Conservation (phyloP, 2,797 vertebrate genomes). For the Acanthis flammea region DNA sequence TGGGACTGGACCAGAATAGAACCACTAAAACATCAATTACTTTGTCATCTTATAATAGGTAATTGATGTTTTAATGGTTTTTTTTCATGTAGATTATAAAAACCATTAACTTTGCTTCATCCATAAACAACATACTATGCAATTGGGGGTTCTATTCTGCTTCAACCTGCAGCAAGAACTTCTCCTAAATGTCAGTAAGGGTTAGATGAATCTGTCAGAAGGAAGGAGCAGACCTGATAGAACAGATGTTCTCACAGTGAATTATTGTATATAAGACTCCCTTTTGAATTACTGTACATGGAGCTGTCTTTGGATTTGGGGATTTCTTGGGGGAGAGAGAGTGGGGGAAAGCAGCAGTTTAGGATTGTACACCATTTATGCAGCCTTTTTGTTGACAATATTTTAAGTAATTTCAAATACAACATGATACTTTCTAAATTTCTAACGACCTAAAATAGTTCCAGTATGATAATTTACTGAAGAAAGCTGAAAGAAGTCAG, state of each 20-base stretch:
- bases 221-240: neutral
- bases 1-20: neutral
- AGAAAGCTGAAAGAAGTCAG: slow-evolving; percentile 1
- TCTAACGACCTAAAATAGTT: neutral
- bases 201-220: neutral
- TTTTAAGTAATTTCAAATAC: neutral
- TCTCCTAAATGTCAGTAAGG: neutral
- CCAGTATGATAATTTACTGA: neutral
- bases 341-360: neutral
- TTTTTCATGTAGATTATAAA: neutral
- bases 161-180: neutral
- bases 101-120: neutral
- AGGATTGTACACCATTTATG: neutral
- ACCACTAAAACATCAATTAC: neutral
- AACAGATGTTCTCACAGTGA: neutral
- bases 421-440: neutral
- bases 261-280: rapidly evolving
- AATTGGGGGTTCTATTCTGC: neutral
- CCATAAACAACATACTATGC: neutral
- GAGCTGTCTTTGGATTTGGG: neutral
- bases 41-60: neutral
- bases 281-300: neutral
- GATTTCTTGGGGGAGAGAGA: rapidly evolving
- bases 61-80: neutral
- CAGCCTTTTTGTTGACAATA: neutral